A percentile compares a stretch with the other conserved stretches of the same genome.
Evolutionary conservation across 2,113 vertebrate genomes (phyloP).

Genomic region (Cettia cetti): DNA sequence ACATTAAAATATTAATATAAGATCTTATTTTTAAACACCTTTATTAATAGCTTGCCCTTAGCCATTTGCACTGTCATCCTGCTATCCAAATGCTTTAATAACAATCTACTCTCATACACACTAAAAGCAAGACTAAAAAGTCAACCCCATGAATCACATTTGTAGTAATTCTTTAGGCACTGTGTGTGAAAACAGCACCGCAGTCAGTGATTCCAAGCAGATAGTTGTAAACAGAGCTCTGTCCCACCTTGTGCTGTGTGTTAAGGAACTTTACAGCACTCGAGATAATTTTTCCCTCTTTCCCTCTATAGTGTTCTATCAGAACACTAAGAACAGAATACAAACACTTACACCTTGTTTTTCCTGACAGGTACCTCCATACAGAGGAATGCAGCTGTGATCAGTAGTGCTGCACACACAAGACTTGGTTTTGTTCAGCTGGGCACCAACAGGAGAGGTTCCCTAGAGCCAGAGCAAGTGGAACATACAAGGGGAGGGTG

Average conservation of each 20-base stretch:
- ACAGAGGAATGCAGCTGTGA: neutral
- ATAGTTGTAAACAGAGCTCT: neutral
- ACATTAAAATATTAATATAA: neutral
- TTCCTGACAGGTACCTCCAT: neutral
- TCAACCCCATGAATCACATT: neutral
- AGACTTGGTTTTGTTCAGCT: neutral
- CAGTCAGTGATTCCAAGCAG: neutral
- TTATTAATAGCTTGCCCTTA: neutral
- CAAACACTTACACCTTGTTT: neutral
- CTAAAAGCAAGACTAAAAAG: neutral
- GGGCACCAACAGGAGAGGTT: neutral
- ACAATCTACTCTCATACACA: neutral
- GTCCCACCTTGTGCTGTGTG: rapidly evolving
- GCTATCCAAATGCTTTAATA: neutral
- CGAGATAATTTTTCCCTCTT: neutral
- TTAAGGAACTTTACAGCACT: neutral
- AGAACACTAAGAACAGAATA: neutral
- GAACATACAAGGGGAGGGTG: neutral
- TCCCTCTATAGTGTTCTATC: neutral
- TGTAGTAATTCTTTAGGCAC: neutral
- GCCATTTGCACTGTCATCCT: neutral
- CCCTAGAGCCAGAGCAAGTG: neutral
- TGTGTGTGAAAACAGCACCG: neutral
- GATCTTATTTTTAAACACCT: neutral
- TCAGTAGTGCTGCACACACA: neutral